These are phyloP conservation scores for Hypothenemus hampei DNA, from an alignment of 1,140 invertebrate species.

Conservation along the genomic window DNA sequence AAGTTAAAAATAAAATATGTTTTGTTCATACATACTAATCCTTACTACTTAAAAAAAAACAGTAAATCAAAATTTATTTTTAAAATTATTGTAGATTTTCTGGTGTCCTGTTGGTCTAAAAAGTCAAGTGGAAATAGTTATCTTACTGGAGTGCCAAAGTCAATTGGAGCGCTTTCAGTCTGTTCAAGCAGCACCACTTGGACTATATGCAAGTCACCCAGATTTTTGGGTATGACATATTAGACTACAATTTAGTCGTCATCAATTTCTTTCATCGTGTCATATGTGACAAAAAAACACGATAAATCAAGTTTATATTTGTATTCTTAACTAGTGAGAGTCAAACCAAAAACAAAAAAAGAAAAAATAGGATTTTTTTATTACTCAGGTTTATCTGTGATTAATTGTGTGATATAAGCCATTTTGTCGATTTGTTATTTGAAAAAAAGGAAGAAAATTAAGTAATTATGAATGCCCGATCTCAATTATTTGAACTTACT, in stretches of 20 bases:
- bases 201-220: conserved; percentile 86
- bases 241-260: conserved; percentile 11
- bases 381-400: conserved; percentile 32
- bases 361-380: conserved; percentile 15
- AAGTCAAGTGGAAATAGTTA: no score
- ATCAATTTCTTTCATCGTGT: background rate
- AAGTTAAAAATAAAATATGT: no score
- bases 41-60: no score
- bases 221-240: conserved; percentile 76
- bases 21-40: no score
- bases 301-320: background rate
- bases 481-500: conserved; percentile 80
- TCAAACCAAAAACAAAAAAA: conserved; percentile 20
- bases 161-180: conserved; percentile 86
- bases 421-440: conserved; percentile 14
- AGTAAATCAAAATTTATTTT: no score
- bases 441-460: conserved; percentile 1
- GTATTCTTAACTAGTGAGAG: conserved; percentile 24
- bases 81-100: no score
- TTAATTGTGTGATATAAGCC: conserved; percentile 31
- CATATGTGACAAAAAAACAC: background rate
- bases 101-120: no score
- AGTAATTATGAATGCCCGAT: conserved; percentile 77
- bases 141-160: conserved; percentile 83
- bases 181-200: conserved; percentile 77